Conservation (phyloP, 2,797 vertebrate species). For the Anableps anableps region DNA sequence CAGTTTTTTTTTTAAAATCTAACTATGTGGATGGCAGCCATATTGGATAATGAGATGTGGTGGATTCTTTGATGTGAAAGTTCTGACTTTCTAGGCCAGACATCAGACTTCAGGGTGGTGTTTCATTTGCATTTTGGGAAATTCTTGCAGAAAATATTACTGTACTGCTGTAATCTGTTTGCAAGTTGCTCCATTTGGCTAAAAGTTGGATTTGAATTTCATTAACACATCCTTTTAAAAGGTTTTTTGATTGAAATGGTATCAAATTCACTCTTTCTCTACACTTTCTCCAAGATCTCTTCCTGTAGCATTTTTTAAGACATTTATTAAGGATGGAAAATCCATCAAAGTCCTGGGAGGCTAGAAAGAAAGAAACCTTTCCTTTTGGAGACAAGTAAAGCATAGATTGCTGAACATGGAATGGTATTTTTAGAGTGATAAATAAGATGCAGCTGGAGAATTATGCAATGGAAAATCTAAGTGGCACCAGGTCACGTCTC, state of each 20-base stretch:
- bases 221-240: not conserved
- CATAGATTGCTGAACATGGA: conserved; percentile 1
- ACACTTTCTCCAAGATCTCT: not conserved
- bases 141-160: no score
- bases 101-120: no score
- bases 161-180: not conserved
- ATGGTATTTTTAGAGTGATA: conserved; percentile 18
- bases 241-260: not conserved
- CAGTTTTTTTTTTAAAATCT: no score
- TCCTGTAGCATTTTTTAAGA: not conserved
- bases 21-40: no score
- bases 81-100: no score
- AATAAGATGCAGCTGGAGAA: conserved; percentile 57
- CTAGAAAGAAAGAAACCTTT: conserved; percentile 30
- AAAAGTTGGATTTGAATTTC: not conserved
- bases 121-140: no score
- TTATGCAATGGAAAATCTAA: conserved; percentile 69
- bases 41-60: no score
- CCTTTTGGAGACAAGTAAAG: conserved; percentile 10
- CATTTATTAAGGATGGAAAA: not conserved
- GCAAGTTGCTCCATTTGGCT: not conserved
- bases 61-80: no score
- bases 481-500: conserved; percentile 18
- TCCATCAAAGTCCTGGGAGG: not conserved
- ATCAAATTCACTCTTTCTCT: conserved; percentile 2